Percentiles rank a stretch among this genome's conserved stretches.
Conservation (phyloP, 1,140 invertebrate species). For the Drosophila orosa region DNA sequence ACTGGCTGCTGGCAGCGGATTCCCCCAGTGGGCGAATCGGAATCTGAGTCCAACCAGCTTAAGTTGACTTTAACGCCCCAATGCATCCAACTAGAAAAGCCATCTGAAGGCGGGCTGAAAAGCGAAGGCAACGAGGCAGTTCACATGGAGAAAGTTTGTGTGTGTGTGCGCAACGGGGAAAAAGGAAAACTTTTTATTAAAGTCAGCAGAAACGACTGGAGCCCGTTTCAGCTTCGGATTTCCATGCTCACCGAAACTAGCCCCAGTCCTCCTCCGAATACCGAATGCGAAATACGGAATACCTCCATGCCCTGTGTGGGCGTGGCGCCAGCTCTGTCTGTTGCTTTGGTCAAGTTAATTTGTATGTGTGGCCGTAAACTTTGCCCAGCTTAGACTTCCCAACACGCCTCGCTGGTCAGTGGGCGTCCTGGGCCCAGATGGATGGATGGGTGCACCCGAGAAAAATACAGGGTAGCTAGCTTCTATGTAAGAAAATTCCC, state of each 20-base stretch:
- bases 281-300: background rate
- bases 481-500: background rate
- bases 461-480: background rate
- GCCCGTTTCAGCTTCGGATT: constrained; percentile 55
- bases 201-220: constrained; percentile 64
- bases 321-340: constrained; percentile 62
- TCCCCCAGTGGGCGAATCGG: constrained; percentile 44
- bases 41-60: constrained; percentile 57
- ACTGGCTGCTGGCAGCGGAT: constrained; percentile 51
- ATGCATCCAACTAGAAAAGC: constrained; percentile 64
- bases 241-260: constrained; percentile 19
- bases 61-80: constrained; percentile 82
- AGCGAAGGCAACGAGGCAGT: constrained; percentile 9
- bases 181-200: constrained; percentile 75
- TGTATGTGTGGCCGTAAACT: constrained; percentile 81
- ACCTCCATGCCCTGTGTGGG: constrained; percentile 56
- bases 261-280: constrained; percentile 5
- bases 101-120: constrained; percentile 13
- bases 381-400: constrained; percentile 77
- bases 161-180: constrained; percentile 28
- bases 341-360: constrained; percentile 76
- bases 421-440: constrained; percentile 19
- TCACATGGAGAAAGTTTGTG: constrained; percentile 66
- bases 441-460: constrained; percentile 21
- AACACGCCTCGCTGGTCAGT: constrained; percentile 67